Evolutionary conservation across 2,888 invertebrate genomes (phyloP).

Genomic region (Trissolcus brochymenae): DNA sequence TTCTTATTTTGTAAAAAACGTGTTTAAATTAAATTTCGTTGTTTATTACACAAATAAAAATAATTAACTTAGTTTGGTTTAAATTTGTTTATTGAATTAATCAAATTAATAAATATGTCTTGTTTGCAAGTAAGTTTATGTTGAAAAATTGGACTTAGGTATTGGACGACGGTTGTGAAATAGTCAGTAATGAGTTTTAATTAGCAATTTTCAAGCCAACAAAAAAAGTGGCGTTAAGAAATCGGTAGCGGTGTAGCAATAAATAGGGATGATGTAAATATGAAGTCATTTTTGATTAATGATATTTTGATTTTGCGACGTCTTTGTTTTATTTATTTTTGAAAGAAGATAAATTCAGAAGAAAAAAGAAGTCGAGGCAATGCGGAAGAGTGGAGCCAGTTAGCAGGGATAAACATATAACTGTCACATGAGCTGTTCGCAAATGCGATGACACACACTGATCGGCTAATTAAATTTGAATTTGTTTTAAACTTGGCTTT

Average conservation of each 20-base stretch:
- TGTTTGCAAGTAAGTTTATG: too few relatives aligned
- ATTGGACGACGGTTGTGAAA: conserved; percentile 7
- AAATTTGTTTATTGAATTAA: background rate
- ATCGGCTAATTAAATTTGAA: conserved; percentile 44
- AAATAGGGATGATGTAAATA: conserved; percentile 23
- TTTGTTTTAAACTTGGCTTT: conserved; percentile 14
- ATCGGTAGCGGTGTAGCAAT: conserved; percentile 10
- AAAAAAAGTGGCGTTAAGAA: conserved; percentile 18
- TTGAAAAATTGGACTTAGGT: background rate
- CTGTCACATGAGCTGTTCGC: conserved; percentile 77
- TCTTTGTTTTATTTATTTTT: too few relatives aligned
- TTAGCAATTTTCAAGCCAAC: conserved; percentile 27
- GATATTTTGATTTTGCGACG: too few relatives aligned
- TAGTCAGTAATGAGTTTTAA: conserved; percentile 16
- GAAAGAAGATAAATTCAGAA: too few relatives aligned
- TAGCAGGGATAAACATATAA: conserved; percentile 46
- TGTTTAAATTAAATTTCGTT: too few relatives aligned
- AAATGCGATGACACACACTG: conserved; percentile 81
- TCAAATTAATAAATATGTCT: too few relatives aligned
- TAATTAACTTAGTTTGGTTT: background rate
- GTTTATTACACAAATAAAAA: too few relatives aligned
- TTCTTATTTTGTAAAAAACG: too few relatives aligned
- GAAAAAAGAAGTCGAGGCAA: conserved; percentile 26
- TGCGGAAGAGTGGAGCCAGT: conserved; percentile 32
- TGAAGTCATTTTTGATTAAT: conserved; percentile 7